A percentile compares a stretch with the other conserved stretches of the same genome.
These are phyloP conservation scores for Zosterops borbonicus DNA, from an alignment of 2,113 vertebrate species.

Conservation along the genomic window DNA sequence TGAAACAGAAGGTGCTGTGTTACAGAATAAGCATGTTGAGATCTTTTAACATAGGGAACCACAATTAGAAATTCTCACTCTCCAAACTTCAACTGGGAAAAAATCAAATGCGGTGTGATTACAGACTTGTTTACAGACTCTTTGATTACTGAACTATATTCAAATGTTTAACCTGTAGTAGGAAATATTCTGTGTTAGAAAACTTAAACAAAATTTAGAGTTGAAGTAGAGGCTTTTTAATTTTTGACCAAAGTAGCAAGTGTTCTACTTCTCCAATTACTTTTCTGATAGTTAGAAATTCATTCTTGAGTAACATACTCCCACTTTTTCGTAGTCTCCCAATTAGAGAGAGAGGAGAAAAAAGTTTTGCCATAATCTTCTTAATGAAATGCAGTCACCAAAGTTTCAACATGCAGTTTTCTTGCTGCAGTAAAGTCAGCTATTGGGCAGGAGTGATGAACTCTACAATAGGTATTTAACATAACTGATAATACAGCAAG, in stretches of 20 bases:
- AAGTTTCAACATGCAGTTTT: slow-evolving; percentile 26
- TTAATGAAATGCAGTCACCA: neutral
- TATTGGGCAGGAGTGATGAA: slow-evolving; percentile 39
- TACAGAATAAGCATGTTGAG: neutral
- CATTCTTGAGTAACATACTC: neutral
- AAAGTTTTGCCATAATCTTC: neutral
- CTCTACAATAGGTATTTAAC: neutral
- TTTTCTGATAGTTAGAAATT: neutral
- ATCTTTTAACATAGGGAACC: accelerated
- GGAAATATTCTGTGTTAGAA: neutral
- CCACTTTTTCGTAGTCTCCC: neutral
- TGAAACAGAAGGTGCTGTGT: neutral
- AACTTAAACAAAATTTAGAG: neutral
- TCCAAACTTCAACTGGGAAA: neutral
- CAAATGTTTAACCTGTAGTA: neutral
- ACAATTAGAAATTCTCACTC: neutral
- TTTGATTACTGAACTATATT: neutral
- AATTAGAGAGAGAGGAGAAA: neutral
- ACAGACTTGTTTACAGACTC: neutral
- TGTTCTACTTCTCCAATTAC: neutral
- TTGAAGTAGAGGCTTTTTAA: neutral
- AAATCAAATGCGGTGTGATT: neutral
- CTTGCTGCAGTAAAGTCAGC: slow-evolving; percentile 53
- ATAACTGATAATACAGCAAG: neutral
- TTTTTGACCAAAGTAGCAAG: neutral